These are phyloP conservation scores for Eulemur coronatus DNA, from an alignment of 2,797 vertebrate species.

Conservation along the genomic window DNA sequence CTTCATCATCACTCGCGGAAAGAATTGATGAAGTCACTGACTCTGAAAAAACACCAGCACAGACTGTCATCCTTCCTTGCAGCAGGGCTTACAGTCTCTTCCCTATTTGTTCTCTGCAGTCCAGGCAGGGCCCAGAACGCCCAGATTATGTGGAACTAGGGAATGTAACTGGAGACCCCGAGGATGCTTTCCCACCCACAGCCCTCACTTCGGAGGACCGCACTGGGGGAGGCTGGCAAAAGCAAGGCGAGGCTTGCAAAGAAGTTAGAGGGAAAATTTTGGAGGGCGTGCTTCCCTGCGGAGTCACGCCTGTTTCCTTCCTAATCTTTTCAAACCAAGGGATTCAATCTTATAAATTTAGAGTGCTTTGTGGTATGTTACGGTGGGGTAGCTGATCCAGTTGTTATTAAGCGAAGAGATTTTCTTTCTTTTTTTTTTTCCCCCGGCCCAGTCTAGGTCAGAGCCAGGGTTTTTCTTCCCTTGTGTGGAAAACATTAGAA, in stretches of 20 bases:
- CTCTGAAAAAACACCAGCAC: background rate
- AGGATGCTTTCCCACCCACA: background rate
- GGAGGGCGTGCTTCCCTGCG: background rate
- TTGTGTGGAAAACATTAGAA: background rate
- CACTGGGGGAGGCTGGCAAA: background rate
- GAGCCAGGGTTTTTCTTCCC: background rate
- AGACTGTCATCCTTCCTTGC: background rate
- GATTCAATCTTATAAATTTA: background rate
- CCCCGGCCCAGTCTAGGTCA: background rate
- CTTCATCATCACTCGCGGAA: background rate
- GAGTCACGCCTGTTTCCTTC: background rate
- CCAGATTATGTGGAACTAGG: background rate
- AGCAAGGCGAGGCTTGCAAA: background rate
- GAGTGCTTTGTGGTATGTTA: background rate
- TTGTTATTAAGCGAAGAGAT: background rate
- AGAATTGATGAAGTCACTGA: background rate
- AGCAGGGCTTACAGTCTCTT: background rate
- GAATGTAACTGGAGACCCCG: background rate
- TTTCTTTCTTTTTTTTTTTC: background rate
- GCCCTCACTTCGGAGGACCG: background rate
- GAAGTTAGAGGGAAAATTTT: background rate
- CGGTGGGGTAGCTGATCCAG: background rate
- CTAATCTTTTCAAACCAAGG: background rate
- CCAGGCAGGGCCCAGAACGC: background rate
- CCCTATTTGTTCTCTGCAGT: background rate